Evolutionary conservation across 1,140 invertebrate genomes (phyloP), one percentile per base, ranked within the genome.

Genomic region (Cyclargus thomasi): DNA sequence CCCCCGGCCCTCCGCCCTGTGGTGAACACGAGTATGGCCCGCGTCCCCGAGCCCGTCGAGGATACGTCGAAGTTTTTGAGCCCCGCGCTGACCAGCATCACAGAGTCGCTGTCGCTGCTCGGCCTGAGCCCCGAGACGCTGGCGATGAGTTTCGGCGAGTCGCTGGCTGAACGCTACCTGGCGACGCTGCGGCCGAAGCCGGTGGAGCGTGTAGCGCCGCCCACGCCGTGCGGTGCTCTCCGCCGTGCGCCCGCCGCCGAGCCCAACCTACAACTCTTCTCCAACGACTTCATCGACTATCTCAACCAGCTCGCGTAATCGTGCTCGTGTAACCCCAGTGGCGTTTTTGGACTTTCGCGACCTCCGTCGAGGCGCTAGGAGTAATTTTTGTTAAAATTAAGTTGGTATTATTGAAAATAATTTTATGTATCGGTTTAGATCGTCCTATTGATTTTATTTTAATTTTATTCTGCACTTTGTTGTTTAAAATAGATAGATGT

Each of bases 201-300:
- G 11, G 69, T 74, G 11, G 79, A 81, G 18, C 67, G 70, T 17
- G n/a, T n/a, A n/a, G 74, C 75, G 23, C 67, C 79, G 22, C 74
- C 73, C 55, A 76, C 77, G 23, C 73, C 80, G 22, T 82, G 83
- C 78, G 75, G 77, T n/a, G 72, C 69, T 18, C 78, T 78, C 7
- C 80, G 80, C 64, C 82, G 78, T 63, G 63, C 64, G 4, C 80
- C 71, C 6, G 62, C 74, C 71, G 71, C 74, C 36, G 83, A 85
- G 20, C 78, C 84, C 62, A 89, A 90, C 71, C 88, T 93, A 77
- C 92, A 92, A 77, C 87, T 93, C 64, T 92, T 93, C 76, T 92
- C 92, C 62, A 92, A 92, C 78, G 91, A 92, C 74, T 92, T 92
- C 81, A 91, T 91, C 68, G 88, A 91, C 78, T 93, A 93, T 82